Evolutionary conservation across 2,797 vertebrate genomes (phyloP).

Genomic region (Acridotheres tristis): DNA sequence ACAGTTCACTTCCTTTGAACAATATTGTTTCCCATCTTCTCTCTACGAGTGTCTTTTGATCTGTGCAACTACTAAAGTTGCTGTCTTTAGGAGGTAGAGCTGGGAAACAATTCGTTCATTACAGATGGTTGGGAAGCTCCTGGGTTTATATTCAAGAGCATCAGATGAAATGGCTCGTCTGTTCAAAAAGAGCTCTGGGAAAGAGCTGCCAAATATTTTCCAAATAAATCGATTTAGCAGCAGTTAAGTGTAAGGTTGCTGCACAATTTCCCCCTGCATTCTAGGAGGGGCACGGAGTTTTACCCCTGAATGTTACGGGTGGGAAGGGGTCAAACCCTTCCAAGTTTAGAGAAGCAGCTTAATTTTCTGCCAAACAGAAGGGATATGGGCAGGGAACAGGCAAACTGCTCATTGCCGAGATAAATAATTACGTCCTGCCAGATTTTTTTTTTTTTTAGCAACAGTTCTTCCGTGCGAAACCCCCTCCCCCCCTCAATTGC

Average conservation of each 20-base stretch:
- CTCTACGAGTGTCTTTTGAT: constrained; percentile 72
- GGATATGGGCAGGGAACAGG: not conserved
- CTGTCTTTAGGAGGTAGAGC: constrained; percentile 65
- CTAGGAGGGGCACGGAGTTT: constrained; percentile 2
- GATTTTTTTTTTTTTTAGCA: constrained; percentile 1
- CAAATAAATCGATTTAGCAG: constrained; percentile 55
- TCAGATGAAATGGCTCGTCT: constrained; percentile 38
- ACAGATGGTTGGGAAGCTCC: constrained; percentile 55
- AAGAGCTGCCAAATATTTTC: constrained; percentile 52
- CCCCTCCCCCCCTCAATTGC: constrained; percentile 53
- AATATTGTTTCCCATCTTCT: constrained; percentile 73
- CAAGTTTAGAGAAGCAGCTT: constrained; percentile 6
- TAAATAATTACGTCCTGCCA: constrained; percentile 69
- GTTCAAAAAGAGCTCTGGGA: not conserved
- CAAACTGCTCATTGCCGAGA: constrained; percentile 47
- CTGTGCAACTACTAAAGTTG: constrained; percentile 74
- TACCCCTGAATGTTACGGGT: not conserved
- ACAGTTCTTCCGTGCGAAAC: constrained; percentile 39
- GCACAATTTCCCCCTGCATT: not conserved
- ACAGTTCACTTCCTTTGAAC: constrained; percentile 78
- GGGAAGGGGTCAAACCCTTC: not conserved
- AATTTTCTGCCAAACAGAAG: not conserved
- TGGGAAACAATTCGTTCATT: constrained; percentile 73
- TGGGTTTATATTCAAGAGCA: constrained; percentile 32
- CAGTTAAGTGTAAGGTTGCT: constrained; percentile 34